A percentile compares a stretch with the other conserved stretches of the same genome.
Conservation (phyloP, 2,888 invertebrate genomes). For the Hirtodrosophila confusa region DNA sequence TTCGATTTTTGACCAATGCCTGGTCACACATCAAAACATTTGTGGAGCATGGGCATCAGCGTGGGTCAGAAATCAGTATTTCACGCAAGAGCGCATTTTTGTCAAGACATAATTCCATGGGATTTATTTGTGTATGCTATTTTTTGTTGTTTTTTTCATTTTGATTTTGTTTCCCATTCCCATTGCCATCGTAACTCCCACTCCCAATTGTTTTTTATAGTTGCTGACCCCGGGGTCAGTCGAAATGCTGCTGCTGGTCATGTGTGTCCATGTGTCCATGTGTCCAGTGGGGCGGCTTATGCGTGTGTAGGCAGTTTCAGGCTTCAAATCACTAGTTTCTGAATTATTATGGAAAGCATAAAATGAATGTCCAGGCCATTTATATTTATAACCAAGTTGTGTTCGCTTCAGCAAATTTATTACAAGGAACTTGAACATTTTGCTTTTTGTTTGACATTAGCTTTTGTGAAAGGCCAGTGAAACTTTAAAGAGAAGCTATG, state of each 20-base stretch:
- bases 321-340: slow-evolving; percentile 73
- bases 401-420: slow-evolving; percentile 71
- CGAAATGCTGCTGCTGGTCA: slow-evolving; percentile 34
- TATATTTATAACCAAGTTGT: slow-evolving; percentile 73
- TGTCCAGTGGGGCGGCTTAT: slow-evolving; percentile 46
- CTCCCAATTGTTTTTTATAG: slow-evolving; percentile 64
- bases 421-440: slow-evolving; percentile 36
- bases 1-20: slow-evolving; percentile 74
- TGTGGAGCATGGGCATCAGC: background rate
- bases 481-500: slow-evolving; percentile 19
- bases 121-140: slow-evolving; percentile 77
- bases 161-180: slow-evolving; percentile 48
- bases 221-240: slow-evolving; percentile 31
- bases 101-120: slow-evolving; percentile 80
- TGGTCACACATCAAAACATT: slow-evolving; percentile 61
- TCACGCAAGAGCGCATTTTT: slow-evolving; percentile 78
- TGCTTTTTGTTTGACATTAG: slow-evolving; percentile 32
- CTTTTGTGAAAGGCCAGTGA: slow-evolving; percentile 16
- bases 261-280: slow-evolving; percentile 24
- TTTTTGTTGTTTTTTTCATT: slow-evolving; percentile 41
- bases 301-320: slow-evolving; percentile 73
- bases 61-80: slow-evolving; percentile 71
- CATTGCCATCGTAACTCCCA: background rate
- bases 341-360: slow-evolving; percentile 78
- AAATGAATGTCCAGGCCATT: slow-evolving; percentile 74